Conservation (phyloP, 2,888 invertebrate genomes). For the Hermaeophaga mercurialis region DNA sequence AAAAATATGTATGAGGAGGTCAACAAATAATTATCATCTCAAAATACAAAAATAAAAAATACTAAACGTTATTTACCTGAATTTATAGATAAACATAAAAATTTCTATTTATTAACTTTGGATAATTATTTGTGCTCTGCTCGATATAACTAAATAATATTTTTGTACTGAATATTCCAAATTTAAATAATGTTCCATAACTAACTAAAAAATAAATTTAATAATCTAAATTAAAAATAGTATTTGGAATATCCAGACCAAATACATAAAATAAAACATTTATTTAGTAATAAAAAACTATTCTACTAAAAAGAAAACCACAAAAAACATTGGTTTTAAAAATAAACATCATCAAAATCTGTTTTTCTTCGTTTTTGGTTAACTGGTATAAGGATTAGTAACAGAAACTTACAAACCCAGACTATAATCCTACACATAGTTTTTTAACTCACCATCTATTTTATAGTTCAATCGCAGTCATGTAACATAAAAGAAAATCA, state of each 20-base stretch:
- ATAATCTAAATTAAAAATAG: neutral
- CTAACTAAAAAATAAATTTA: neutral
- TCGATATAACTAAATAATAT: no score
- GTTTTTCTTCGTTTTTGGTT: conserved; percentile 11
- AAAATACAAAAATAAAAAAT: no score
- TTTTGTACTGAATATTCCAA: conserved; percentile 1
- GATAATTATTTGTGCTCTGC: no score
- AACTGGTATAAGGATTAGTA: conserved; percentile 22
- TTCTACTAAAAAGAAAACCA: neutral
- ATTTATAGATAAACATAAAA: no score
- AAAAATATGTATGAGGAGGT: no score
- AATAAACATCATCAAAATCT: conserved; percentile 8
- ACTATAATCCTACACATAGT: conserved; percentile 33
- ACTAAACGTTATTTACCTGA: no score
- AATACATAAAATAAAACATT: neutral
- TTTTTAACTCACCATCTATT: conserved; percentile 56
- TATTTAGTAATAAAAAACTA: neutral
- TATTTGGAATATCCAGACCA: neutral
- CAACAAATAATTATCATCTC: no score
- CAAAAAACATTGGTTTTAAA: conserved; percentile 14
- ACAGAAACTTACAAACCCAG: conserved; percentile 27
- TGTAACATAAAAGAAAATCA: conserved; percentile 51
- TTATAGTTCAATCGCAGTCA: conserved; percentile 47
- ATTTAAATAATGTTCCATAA: no score
- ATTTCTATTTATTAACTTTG: no score